Percentiles rank a stretch among this genome's conserved stretches.
Conservation (phyloP, 64 coral and sea anemone species). For the Pachyseris speciosa region DNA sequence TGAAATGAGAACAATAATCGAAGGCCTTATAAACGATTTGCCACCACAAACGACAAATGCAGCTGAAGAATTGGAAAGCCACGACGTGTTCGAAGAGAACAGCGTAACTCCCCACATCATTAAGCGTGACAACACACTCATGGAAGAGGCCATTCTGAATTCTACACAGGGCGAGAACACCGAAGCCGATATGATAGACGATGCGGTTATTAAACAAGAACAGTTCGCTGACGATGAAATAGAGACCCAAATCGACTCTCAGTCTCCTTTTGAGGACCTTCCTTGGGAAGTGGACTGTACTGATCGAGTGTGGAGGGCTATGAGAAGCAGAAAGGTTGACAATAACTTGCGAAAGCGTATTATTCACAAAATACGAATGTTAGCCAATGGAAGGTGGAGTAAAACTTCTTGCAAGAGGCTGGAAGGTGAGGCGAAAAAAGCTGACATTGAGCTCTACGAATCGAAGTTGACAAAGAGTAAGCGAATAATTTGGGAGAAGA, state of each 20-base stretch:
- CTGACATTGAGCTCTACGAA: slow-evolving; percentile 56
- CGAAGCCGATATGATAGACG: not conserved
- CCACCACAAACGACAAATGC: not conserved
- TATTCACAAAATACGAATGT: slow-evolving; percentile 63
- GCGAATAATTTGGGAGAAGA: slow-evolving; percentile 73
- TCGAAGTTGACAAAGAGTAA: slow-evolving; percentile 45
- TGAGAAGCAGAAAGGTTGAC: slow-evolving; percentile 40
- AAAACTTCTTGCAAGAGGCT: slow-evolving; percentile 57
- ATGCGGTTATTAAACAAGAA: not conserved
- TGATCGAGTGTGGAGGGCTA: slow-evolving; percentile 57
- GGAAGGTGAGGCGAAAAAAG: slow-evolving; percentile 31
- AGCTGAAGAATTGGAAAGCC: slow-evolving; percentile 12
- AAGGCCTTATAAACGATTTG: not conserved
- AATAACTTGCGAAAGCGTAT: slow-evolving; percentile 21
- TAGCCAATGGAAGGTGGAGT: slow-evolving; percentile 70
- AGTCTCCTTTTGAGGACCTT: slow-evolving; percentile 71
- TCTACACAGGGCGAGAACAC: not conserved
- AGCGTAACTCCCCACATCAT: not conserved
- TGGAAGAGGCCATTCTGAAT: not conserved
- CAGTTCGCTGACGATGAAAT: not conserved
- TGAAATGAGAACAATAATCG: not conserved
- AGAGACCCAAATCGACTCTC: slow-evolving; percentile 48
- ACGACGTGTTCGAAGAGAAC: not conserved
- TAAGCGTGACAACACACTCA: not conserved
- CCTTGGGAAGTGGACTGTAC: slow-evolving; percentile 83